Evolutionary conservation across 2,888 invertebrate species (phyloP).

Genomic region (Eristalis tenax): DNA sequence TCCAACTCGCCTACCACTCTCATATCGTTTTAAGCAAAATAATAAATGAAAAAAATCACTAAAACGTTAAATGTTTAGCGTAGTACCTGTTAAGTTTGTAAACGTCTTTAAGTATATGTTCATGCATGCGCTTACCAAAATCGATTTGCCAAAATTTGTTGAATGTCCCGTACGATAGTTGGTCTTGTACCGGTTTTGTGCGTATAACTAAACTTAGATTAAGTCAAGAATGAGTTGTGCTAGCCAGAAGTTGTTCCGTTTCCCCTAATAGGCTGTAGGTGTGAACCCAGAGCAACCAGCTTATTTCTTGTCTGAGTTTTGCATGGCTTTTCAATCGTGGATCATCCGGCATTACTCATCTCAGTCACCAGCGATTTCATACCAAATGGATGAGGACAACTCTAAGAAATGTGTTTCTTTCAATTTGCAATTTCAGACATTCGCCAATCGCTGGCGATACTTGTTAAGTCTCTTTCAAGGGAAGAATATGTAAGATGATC

Average conservation of each 20-base stretch:
- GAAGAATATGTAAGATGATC: slow-evolving; percentile 61
- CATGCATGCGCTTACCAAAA: slow-evolving; percentile 42
- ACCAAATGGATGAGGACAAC: slow-evolving; percentile 50
- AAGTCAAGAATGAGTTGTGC: not conserved
- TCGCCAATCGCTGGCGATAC: slow-evolving; percentile 80
- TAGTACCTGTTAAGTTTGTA: slow-evolving; percentile 42
- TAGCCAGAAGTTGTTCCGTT: not conserved
- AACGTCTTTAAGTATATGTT: slow-evolving; percentile 25
- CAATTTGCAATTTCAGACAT: slow-evolving; percentile 77
- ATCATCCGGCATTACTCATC: slow-evolving; percentile 2
- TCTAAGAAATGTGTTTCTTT: slow-evolving; percentile 25
- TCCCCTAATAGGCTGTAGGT: not conserved
- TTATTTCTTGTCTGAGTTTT: not conserved
- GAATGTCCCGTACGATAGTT: not conserved
- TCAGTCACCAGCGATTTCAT: slow-evolving; percentile 43
- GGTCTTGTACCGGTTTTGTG: not conserved
- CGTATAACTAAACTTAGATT: not conserved
- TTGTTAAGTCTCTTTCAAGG: slow-evolving; percentile 76
- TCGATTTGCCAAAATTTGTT: slow-evolving; percentile 2
- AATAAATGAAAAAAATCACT: not conserved
- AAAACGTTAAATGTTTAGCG: not conserved
- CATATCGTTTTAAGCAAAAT: slow-evolving; percentile 27
- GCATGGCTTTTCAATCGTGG: slow-evolving; percentile 24
- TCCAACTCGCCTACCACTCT: slow-evolving; percentile 11
- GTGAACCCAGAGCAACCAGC: not conserved